Evolutionary conservation across 2,888 invertebrate species (phyloP), one percentile per base, ranked within the genome.

Genomic region (Pandemis corylana): DNA sequence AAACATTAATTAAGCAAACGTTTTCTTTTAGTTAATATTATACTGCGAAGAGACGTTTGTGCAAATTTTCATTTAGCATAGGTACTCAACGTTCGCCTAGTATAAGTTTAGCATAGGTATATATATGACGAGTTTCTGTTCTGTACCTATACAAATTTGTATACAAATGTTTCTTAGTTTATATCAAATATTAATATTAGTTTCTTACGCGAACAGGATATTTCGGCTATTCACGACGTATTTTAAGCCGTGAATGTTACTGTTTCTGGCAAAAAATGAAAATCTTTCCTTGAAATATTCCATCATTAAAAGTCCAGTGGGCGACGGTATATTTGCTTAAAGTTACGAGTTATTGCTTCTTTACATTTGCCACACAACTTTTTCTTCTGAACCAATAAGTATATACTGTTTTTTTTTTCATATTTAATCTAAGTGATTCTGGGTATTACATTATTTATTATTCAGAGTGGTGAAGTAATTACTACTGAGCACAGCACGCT

Each of bases 171-270:
- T 12, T 46, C 12, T 10, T 46, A 46, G 12, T 46, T 46, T 12
- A 46, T 4, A 46, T 12, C 12, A 12, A 46, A 36, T 36, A 36
- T 36, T 36, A 36, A 36, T 36, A 36, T 36, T 36, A 36, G 28
- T 36, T 28, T 59, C 75, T 82, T 86, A 95, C 96, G 95, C 95
- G 82, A 95, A 94, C 0, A 93, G 84, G 88, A 93, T 92, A 81
- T 90, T 95, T 10, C 91, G 82, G 12, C 91, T 90, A 64, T 88
- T 85, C 76, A 94, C 92, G 61, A 96, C 87, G 84, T 95, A 95
- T 76, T 92, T 91, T 46, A 95, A 88, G 5, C 96, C 96, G 80
- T 96, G 96, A 20, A 93, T 80, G 0, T 85, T 83, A 76, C 91
- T 90, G 44, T 89, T 89, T 44, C 82, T 80, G 7, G 89, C 90